Base-by-base conservation (phyloP, 1,140 invertebrate genomes). In the Paraescarpia echinospica region DNA sequence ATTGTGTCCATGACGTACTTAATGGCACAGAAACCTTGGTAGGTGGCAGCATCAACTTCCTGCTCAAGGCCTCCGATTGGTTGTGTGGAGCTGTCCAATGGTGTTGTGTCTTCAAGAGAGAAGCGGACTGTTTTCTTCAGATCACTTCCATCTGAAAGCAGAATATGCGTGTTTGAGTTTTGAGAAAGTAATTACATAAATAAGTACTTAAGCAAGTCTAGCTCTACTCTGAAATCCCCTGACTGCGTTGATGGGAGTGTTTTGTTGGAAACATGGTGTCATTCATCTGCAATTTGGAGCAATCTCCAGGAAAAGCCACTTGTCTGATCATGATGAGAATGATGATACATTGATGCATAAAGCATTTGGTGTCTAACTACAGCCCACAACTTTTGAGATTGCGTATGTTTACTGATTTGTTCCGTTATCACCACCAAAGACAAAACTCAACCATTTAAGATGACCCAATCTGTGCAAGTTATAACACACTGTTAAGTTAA, bases 1-100 rank as follows among this genome's bases (percentile, higher is more conserved):
- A 96, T 93, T 14, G 94, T 94, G 91, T 95, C 95, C 95, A 95
- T 95, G 33, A 95, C 93, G 92, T 94, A 94, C 92, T 94, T 95
- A n/a, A 96, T 92, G 48, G 94, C 94, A 94, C 95, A 95, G 92
- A 94, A 96, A 35, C 95, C 94, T 35, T 93, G 94, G 93, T 94
- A 96, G 35, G 95, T 95, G 41, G 95, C 93, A 41, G 95, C 94
- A 92, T 96, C 95, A 89, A 94, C 94, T 41, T 94, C 93, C 59
- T 77, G 59, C 22, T 77, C 59, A 27, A 77, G 59, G 59, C 59
- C 92, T 95, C 91, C 95, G 95, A 18, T 94, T 93, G 92, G 33
- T 94, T 94, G 92, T 95, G 93, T 31, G 92, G 93, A 89, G 93
- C 34, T 93, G 89, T 93, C 93, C 93, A 91, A 59, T 41, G 34